Percentiles rank a stretch among this genome's conserved stretches.
These are phyloP conservation scores for Embiotoca jacksoni DNA, from an alignment of 2,113 vertebrate genomes.

Conservation along the genomic window DNA sequence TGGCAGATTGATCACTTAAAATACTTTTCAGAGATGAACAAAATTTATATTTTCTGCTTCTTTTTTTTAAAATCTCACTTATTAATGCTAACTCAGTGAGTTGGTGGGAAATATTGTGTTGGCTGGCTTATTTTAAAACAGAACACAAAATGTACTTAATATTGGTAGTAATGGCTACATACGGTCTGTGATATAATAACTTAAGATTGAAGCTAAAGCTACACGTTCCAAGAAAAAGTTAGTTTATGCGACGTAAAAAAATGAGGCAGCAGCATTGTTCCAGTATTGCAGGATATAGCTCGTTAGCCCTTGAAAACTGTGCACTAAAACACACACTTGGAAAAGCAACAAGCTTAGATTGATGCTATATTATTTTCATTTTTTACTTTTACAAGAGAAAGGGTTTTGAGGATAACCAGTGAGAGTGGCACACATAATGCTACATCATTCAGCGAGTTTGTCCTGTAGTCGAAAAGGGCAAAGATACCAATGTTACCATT, in stretches of 20 bases:
- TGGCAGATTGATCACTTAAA: neutral
- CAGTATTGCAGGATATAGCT: neutral
- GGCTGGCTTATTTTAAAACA: neutral
- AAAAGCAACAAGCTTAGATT: neutral
- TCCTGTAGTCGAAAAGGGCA: no score
- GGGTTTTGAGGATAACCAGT: neutral
- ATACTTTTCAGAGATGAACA: no score
- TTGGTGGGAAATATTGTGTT: no score
- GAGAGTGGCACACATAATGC: neutral
- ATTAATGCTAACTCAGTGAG: no score
- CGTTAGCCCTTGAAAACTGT: neutral
- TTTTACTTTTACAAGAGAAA: neutral
- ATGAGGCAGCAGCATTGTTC: neutral
- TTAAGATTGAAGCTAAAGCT: neutral
- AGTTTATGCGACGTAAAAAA: neutral
- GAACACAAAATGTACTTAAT: neutral
- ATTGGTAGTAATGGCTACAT: neutral
- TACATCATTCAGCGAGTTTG: neutral
- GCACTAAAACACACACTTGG: no score
- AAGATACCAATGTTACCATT: no score
- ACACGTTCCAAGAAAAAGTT: neutral
- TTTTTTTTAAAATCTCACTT: no score
- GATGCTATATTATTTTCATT: neutral
- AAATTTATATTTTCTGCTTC: no score
- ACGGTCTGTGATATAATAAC: neutral